These are phyloP conservation scores for Agelaius phoeniceus DNA, from an alignment of 2,113 vertebrate species.

Conservation along the genomic window DNA sequence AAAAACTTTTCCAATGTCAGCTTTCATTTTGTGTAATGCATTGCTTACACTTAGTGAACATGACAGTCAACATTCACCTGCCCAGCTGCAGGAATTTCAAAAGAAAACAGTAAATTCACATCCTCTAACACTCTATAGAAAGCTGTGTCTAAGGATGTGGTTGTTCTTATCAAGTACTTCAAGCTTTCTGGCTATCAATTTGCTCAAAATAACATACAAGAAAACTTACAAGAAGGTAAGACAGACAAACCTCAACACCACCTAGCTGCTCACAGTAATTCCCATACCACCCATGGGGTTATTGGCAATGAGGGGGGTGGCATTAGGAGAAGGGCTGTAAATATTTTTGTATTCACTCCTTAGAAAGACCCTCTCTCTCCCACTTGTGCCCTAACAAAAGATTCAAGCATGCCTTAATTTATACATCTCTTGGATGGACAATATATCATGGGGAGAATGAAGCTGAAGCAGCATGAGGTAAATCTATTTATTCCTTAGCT, in stretches of 20 bases:
- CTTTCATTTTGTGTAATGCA: background rate
- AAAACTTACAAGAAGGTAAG: background rate
- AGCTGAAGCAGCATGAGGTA: slow-evolving; percentile 48
- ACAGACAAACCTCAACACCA: background rate
- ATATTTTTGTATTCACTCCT: background rate
- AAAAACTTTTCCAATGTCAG: background rate
- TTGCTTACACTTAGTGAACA: background rate
- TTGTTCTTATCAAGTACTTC: background rate
- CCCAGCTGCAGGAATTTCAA: background rate
- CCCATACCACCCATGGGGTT: background rate
- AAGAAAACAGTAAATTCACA: background rate
- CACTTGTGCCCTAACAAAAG: background rate
- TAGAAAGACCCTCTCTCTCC: background rate
- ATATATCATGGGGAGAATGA: background rate
- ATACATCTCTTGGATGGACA: background rate
- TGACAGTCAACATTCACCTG: background rate
- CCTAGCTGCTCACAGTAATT: background rate
- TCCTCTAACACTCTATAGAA: background rate
- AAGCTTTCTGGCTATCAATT: background rate
- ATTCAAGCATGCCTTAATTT: slow-evolving; percentile 32
- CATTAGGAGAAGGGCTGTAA: background rate
- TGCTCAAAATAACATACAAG: background rate
- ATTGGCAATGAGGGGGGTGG: background rate
- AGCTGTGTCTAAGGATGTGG: background rate
- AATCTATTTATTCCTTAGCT: slow-evolving; percentile 38